Evolutionary conservation across 1,140 invertebrate species (phyloP).

Genomic region (Drosophila pseudoananassae): DNA sequence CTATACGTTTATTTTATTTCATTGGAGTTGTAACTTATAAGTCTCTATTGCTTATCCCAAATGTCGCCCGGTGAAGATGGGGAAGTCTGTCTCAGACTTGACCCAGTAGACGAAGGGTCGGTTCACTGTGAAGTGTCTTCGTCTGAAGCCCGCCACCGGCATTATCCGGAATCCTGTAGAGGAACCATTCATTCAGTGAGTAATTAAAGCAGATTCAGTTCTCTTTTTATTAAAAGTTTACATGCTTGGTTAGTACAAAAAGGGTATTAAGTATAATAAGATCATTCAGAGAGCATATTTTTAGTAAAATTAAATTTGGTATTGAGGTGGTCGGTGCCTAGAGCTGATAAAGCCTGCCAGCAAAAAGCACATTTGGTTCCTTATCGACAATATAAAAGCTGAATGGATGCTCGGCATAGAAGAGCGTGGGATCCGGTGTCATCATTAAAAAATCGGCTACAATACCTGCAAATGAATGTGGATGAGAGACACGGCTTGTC

Average conservation of each 20-base stretch:
- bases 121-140: constrained; percentile 52
- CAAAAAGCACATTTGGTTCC: constrained; percentile 34
- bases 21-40: constrained; percentile 9
- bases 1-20: constrained; percentile 36
- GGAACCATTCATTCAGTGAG: constrained; percentile 5
- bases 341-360: constrained; percentile 30
- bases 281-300: constrained; percentile 31
- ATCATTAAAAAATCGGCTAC: constrained; percentile 29
- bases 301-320: constrained; percentile 6
- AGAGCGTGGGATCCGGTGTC: constrained; percentile 28
- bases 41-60: constrained; percentile 22
- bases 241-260: constrained; percentile 52
- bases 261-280: constrained; percentile 22
- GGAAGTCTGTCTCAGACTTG: constrained; percentile 34
- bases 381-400: constrained; percentile 40
- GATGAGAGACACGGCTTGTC: neutral
- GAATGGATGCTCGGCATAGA: constrained; percentile 58
- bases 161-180: constrained; percentile 64
- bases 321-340: neutral
- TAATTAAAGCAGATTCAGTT: neutral
- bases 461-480: constrained; percentile 28
- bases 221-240: constrained; percentile 21
- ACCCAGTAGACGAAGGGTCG: constrained; percentile 61
- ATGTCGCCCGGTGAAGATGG: constrained; percentile 53
- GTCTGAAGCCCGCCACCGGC: constrained; percentile 44